These are phyloP conservation scores for Drosophila macrospina DNA, from an alignment of 2,888 invertebrate genomes.

Conservation along the genomic window DNA sequence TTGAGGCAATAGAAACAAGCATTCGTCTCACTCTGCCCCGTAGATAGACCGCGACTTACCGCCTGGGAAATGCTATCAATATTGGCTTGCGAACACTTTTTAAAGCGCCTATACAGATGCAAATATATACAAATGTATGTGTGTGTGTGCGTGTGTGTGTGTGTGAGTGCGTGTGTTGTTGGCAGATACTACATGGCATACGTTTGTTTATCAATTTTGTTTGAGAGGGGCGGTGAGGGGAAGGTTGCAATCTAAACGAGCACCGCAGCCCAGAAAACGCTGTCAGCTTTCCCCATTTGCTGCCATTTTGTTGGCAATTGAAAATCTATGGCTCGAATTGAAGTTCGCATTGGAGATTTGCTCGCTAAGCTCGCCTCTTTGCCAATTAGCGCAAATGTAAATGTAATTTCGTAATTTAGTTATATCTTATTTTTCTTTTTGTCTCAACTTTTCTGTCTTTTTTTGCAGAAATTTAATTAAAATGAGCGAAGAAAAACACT, in stretches of 20 bases:
- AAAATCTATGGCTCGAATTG: constrained; percentile 35
- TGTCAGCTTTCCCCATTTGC: constrained; percentile 30
- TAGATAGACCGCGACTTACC: constrained; percentile 21
- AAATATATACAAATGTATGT: constrained; percentile 7
- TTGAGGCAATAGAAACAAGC: constrained; percentile 66
- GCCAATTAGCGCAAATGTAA: constrained; percentile 57
- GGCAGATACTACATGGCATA: constrained; percentile 23
- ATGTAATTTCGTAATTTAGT: constrained; percentile 52
- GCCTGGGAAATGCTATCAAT: constrained; percentile 71
- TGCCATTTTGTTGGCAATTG: constrained; percentile 47
- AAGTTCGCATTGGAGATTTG: constrained; percentile 29
- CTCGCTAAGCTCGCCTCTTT: constrained; percentile 13
- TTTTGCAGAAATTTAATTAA: constrained; percentile 54
- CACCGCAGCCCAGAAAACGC: constrained; percentile 37
- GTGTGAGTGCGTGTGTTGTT: constrained; percentile 5
- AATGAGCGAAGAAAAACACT: constrained; percentile 49
- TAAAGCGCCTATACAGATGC: constrained; percentile 47
- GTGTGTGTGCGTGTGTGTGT: constrained; percentile 1
- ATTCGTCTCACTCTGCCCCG: background rate
- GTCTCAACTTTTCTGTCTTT: constrained; percentile 2
- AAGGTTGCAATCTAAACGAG: constrained; percentile 35
- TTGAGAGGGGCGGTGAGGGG: background rate
- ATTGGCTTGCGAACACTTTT: constrained; percentile 71
- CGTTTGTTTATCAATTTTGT: constrained; percentile 73
- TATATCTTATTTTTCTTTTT: background rate